Evolutionary conservation across 2,888 invertebrate genomes (phyloP).

Genomic region (Ormyrus pomaceus): DNA sequence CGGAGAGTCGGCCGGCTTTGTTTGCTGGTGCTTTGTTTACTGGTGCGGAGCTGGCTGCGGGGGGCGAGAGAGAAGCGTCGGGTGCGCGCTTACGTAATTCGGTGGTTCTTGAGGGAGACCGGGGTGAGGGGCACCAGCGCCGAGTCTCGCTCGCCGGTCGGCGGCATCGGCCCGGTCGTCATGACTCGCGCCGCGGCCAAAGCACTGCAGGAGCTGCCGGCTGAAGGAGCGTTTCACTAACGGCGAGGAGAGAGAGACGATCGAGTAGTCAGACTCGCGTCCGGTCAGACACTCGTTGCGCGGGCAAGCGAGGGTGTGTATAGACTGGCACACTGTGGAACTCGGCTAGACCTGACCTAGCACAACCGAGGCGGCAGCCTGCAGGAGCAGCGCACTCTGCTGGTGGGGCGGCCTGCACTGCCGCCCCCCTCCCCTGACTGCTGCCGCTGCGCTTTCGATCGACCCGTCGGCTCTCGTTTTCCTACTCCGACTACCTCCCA

Average conservation of each 20-base stretch:
- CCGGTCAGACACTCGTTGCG: slow-evolving; percentile 49
- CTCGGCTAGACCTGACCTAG: slow-evolving; percentile 75
- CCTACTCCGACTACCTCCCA: slow-evolving; percentile 52
- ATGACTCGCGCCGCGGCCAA: neutral
- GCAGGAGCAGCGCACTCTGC: slow-evolving; percentile 60
- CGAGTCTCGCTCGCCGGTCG: slow-evolving; percentile 2
- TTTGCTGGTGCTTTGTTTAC: slow-evolving; percentile 59
- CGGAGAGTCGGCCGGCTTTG: slow-evolving; percentile 57
- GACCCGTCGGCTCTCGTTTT: slow-evolving; percentile 65
- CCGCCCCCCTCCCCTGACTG: neutral
- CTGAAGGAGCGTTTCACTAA: no score
- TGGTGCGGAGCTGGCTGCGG: slow-evolving; percentile 4
- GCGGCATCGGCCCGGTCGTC: slow-evolving; percentile 3
- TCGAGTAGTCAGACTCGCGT: neutral
- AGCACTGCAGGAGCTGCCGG: neutral
- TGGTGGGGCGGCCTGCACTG: slow-evolving; percentile 57
- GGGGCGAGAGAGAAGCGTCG: neutral
- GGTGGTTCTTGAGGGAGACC: slow-evolving; percentile 70
- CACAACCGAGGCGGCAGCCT: slow-evolving; percentile 73
- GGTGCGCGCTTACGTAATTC: slow-evolving; percentile 68
- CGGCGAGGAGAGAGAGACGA: no score
- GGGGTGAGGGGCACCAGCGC: slow-evolving; percentile 59
- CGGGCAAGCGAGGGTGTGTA: slow-evolving; percentile 58
- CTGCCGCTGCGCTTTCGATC: slow-evolving; percentile 75
- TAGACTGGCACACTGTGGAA: slow-evolving; percentile 71